phyloP scores from a whole-genome alignment of 2,888 invertebrate species.

The Chalcosyrphus nemorum region DNA sequence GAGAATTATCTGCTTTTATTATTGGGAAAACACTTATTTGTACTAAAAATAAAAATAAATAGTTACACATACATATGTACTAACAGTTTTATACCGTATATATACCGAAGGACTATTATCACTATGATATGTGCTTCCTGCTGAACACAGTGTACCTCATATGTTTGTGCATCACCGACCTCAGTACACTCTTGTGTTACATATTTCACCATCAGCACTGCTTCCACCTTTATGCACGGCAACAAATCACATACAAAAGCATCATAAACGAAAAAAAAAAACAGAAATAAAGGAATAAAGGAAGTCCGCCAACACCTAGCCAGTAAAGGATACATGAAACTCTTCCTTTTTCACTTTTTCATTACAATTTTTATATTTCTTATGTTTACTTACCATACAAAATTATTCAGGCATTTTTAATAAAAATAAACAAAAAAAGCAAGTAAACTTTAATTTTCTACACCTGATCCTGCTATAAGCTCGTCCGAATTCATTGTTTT shows the following conservation, averaged over 20 bases:
- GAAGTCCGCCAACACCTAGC: background rate
- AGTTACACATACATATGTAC: no score
- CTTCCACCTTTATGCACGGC: constrained; percentile 12
- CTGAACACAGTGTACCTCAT: background rate
- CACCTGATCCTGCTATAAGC: background rate
- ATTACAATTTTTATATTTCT: no score
- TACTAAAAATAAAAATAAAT: no score
- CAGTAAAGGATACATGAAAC: no score
- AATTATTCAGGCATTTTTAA: no score
- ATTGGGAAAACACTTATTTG: no score
- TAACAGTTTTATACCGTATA: no score
- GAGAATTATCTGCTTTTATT: no score
- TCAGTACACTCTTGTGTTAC: background rate
- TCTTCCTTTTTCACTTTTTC: constrained; percentile 6
- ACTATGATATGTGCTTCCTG: background rate
- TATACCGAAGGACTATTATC: no score
- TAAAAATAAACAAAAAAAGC: background rate
- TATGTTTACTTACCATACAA: no score
- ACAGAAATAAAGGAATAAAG: background rate
- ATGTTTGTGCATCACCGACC: background rate
- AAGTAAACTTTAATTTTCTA: constrained; percentile 5
- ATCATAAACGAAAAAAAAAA: background rate
- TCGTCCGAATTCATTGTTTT: background rate
- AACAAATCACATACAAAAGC: constrained; percentile 20
- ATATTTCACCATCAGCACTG: background rate